A percentile compares a stretch with the other conserved stretches of the same genome.
phyloP scores from a whole-genome alignment of 1,140 invertebrate species.

The Drosophila serrata region DNA sequence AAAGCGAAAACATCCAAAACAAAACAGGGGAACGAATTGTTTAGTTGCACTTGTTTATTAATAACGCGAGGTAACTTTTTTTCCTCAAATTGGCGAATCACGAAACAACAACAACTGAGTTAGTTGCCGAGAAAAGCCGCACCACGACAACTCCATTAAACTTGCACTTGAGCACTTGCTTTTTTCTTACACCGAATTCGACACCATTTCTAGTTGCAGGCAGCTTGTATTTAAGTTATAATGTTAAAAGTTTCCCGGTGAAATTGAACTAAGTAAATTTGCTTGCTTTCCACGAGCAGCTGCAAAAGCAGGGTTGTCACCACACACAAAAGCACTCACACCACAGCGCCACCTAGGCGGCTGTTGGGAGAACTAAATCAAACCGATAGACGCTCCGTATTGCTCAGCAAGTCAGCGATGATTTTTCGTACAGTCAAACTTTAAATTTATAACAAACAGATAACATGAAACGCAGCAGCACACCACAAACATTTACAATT shows the following conservation, averaged over 20 bases:
- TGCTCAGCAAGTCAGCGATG: background rate
- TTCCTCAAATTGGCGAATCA: background rate
- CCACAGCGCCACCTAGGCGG: background rate
- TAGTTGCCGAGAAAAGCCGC: conserved; percentile 5
- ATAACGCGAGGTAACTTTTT: conserved; percentile 34
- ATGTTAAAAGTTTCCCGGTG: conserved; percentile 11
- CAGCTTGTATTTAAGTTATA: background rate
- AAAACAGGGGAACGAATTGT: conserved; percentile 25
- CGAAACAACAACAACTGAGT: conserved; percentile 14
- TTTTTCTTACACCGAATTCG: background rate
- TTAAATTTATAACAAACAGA: background rate
- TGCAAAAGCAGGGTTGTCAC: conserved; percentile 5
- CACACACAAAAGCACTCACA: background rate
- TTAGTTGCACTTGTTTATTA: conserved; percentile 37
- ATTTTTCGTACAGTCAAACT: background rate
- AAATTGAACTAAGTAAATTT: conserved; percentile 20
- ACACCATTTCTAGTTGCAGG: background rate
- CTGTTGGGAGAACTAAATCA: background rate
- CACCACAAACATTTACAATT: conserved; percentile 10
- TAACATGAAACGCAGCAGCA: background rate
- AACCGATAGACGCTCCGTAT: too few relatives aligned
- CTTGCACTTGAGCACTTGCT: background rate
- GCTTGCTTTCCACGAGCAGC: conserved; percentile 23
- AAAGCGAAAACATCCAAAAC: conserved; percentile 2
- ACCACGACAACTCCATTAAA: background rate